Evolutionary conservation across 2,888 invertebrate genomes (phyloP).

Genomic region (Drymonia ruficornis): DNA sequence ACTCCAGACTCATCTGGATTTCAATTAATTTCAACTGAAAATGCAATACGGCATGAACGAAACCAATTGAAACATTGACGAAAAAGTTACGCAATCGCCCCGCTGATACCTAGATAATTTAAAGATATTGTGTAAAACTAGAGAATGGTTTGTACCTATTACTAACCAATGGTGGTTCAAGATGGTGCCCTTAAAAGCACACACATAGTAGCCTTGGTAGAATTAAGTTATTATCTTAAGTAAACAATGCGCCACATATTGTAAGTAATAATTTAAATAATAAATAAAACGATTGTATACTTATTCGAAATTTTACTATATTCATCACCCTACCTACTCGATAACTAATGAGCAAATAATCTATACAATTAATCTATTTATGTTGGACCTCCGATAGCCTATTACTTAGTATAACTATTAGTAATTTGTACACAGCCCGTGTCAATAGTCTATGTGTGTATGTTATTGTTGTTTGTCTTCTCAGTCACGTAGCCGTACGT

Average conservation of each 20-base stretch:
- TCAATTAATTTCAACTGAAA: no score
- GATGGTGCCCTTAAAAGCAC: no score
- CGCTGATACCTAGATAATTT: no score
- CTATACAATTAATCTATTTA: neutral
- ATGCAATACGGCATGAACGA: no score
- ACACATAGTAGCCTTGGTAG: no score
- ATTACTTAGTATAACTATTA: neutral
- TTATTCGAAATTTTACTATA: neutral
- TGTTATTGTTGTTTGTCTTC: slow-evolving; percentile 60
- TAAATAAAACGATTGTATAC: slow-evolving; percentile 1
- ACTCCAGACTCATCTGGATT: no score
- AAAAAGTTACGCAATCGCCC: no score
- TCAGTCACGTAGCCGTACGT: slow-evolving; percentile 78
- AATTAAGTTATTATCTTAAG: no score
- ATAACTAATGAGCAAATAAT: neutral
- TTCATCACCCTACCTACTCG: neutral
- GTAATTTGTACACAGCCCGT: slow-evolving; percentile 1
- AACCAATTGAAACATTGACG: no score
- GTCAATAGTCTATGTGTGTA: slow-evolving; percentile 45
- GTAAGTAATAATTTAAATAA: neutral
- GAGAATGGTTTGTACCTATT: no score
- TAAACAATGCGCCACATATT: neutral
- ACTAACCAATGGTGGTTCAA: no score
- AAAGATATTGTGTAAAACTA: no score
- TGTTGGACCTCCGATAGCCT: neutral